Conservation (phyloP, 2,888 invertebrate genomes). For the Drosophila kanekoi region DNA sequence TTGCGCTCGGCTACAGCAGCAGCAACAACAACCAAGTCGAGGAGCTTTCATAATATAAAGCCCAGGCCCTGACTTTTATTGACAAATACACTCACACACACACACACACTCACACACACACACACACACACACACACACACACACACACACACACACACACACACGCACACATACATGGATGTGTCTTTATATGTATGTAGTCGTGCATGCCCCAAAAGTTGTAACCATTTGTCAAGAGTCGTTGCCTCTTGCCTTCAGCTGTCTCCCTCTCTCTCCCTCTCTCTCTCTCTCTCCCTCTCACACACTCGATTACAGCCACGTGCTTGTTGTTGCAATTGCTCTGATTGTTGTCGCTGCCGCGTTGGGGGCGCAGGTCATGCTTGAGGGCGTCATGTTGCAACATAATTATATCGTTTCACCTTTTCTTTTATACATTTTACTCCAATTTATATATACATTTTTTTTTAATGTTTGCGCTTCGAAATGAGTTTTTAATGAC, state of each 20-base stretch:
- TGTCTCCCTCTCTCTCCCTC: not conserved
- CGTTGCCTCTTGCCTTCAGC: constrained; percentile 9
- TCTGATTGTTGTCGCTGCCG: constrained; percentile 46
- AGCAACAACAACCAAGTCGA: constrained; percentile 8
- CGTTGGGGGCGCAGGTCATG: constrained; percentile 72
- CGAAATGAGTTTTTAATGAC: constrained; percentile 80
- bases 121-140: too few species aligned
- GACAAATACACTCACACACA: too few species aligned
- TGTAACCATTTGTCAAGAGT: constrained; percentile 49
- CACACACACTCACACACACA: too few species aligned
- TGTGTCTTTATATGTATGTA: constrained; percentile 5
- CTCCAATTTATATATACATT: constrained; percentile 9
- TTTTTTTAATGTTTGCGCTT: constrained; percentile 16
- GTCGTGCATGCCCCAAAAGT: constrained; percentile 13
- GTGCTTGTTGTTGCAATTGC: constrained; percentile 25
- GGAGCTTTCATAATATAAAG: constrained; percentile 8
- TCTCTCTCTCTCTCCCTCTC: not conserved
- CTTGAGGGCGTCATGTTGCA: constrained; percentile 79
- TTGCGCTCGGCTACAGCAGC: constrained; percentile 27
- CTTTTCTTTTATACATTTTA: constrained; percentile 48
- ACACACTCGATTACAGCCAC: not conserved
- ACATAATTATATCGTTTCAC: constrained; percentile 78
- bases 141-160: too few species aligned
- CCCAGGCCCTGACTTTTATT: not conserved
- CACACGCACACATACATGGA: too few species aligned